These are phyloP conservation scores for Grantiella picta DNA, from an alignment of 2,113 vertebrate species.

Conservation along the genomic window DNA sequence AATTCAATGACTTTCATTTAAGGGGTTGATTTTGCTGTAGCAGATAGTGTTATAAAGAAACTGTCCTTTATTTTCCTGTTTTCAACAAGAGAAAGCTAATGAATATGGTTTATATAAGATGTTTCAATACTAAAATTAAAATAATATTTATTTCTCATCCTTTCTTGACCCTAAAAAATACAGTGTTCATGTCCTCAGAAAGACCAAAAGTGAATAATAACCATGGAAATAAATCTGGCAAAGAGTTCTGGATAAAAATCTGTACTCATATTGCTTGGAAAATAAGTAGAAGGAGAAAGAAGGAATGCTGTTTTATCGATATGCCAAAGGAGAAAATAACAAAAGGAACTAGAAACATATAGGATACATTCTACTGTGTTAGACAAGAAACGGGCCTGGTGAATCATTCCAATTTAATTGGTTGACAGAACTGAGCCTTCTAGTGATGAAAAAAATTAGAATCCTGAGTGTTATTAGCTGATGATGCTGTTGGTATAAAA, in stretches of 20 bases:
- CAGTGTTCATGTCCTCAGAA: not conserved
- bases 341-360: not conserved
- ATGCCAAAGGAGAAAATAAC: not conserved
- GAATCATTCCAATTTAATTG: not conserved
- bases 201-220: not conserved
- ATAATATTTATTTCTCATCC: not conserved
- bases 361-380: not conserved
- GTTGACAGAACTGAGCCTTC: not conserved
- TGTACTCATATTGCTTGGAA: not conserved
- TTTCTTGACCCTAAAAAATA: not conserved
- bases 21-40: not conserved
- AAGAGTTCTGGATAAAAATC: not conserved
- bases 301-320: fast-evolving
- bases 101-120: not conserved
- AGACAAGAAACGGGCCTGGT: not conserved
- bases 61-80: not conserved
- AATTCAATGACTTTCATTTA: not conserved
- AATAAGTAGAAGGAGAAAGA: not conserved
- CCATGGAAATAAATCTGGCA: not conserved
- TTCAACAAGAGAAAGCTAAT: not conserved
- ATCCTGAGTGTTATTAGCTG: not conserved
- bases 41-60: not conserved
- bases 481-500: not conserved
- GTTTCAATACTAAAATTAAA: not conserved
- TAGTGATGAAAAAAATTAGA: not conserved